A percentile compares a stretch with the other conserved stretches of the same genome.
Conservation (phyloP, 1,140 invertebrate species). For the Heliothis virescens region DNA sequence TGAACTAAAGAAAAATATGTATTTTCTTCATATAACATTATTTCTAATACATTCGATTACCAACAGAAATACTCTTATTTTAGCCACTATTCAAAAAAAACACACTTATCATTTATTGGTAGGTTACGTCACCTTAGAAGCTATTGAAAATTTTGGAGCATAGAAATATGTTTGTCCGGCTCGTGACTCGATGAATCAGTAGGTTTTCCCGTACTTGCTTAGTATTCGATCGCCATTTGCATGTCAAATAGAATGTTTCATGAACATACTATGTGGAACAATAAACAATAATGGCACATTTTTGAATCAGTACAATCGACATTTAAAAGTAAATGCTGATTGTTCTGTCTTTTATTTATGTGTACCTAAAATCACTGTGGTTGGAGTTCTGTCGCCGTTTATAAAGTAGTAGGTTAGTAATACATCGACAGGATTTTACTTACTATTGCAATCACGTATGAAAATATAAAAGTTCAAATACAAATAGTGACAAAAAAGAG, state of each 20-base stretch:
- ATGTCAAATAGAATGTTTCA: conserved; percentile 7
- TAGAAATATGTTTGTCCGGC: background rate
- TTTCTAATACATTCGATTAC: too few species aligned
- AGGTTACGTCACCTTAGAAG: too few species aligned
- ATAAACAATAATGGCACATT: conserved; percentile 9
- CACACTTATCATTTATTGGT: too few species aligned
- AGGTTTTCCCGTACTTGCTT: conserved; percentile 16
- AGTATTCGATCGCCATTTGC: conserved; percentile 12
- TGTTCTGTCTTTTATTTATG: too few species aligned
- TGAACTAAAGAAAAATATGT: too few species aligned
- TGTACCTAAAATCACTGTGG: too few species aligned
- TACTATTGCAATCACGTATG: background rate
- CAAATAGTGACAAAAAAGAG: background rate
- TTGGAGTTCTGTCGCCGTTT: too few species aligned
- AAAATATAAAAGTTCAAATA: background rate
- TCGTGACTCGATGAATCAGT: conserved; percentile 8
- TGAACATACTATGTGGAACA: background rate
- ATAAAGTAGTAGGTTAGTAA: too few species aligned
- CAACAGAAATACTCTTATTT: too few species aligned
- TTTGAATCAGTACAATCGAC: background rate
- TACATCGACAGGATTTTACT: background rate
- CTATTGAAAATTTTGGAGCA: background rate
- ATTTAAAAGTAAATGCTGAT: background rate
- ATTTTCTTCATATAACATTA: too few species aligned
- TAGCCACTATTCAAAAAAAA: too few species aligned